A percentile compares a stretch with the other conserved stretches of the same genome.
Evolutionary conservation across 2,113 vertebrate species (phyloP).

Genomic region (Phylloscopus trochilus): DNA sequence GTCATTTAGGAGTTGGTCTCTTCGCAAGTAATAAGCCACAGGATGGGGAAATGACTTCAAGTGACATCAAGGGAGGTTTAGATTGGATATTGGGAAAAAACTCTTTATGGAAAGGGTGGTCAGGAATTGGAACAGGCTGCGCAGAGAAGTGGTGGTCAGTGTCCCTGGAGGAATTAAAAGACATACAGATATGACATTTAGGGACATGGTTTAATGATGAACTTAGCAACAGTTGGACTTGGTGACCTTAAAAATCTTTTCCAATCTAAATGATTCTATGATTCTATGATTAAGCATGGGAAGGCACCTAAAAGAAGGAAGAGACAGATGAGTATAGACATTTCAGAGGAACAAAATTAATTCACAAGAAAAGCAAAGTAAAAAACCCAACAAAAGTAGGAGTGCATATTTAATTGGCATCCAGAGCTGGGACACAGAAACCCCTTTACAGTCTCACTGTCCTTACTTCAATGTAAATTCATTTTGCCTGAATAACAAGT

Average conservation of each 20-base stretch:
- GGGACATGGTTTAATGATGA: background rate
- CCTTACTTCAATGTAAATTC: background rate
- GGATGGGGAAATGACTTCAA: background rate
- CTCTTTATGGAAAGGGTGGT: background rate
- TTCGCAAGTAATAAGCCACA: background rate
- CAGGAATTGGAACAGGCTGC: background rate
- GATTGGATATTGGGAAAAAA: background rate
- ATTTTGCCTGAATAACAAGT: background rate
- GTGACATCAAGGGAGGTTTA: background rate
- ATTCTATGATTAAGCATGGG: background rate
- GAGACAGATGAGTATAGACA: background rate
- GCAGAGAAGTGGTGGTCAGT: background rate
- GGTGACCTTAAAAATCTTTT: background rate
- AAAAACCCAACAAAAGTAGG: background rate
- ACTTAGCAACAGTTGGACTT: background rate
- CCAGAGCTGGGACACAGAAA: background rate
- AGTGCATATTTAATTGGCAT: background rate
- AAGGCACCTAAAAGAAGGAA: background rate
- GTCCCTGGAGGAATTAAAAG: background rate
- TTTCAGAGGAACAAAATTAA: background rate
- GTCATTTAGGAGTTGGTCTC: fast-evolving
- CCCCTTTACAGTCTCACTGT: background rate
- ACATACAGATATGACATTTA: background rate
- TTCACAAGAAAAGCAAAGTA: background rate
- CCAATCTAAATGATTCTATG: background rate